Percentiles rank a stretch among this genome's conserved stretches.
Conservation (phyloP, 23 tunicate species). For the Botrylloides violaceus region DNA sequence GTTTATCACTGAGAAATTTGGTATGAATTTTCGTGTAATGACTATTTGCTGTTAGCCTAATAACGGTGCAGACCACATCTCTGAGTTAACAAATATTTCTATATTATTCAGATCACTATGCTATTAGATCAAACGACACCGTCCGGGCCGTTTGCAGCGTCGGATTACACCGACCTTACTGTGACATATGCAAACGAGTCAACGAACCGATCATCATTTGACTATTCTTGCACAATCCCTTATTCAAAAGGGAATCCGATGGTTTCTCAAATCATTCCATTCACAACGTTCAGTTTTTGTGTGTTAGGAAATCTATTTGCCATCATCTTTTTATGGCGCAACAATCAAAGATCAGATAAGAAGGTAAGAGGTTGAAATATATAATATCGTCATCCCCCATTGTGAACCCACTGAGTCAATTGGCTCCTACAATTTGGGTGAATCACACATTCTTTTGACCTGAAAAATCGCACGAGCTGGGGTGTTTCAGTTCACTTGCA, state of each 20-base stretch:
- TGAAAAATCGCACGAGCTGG: too few species aligned
- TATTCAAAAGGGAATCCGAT: constrained; percentile 21
- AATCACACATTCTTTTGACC: too few species aligned
- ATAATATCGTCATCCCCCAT: too few species aligned
- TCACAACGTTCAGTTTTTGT: constrained; percentile 15
- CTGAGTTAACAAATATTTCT: too few species aligned
- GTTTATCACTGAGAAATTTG: too few species aligned
- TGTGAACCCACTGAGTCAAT: too few species aligned
- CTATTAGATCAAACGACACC: not conserved
- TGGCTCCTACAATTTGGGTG: too few species aligned
- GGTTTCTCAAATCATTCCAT: constrained; percentile 1
- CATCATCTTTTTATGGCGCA: constrained; percentile 51
- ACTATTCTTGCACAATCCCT: not conserved
- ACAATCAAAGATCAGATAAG: constrained; percentile 41
- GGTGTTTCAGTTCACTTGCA: too few species aligned
- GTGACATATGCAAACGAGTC: not conserved
- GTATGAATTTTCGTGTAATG: too few species aligned
- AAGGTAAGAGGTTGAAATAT: too few species aligned
- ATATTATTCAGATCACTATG: not conserved
- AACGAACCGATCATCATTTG: not conserved
- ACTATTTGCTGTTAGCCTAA: not conserved
- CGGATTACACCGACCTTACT: not conserved
- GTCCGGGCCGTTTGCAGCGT: not conserved
- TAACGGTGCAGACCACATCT: not conserved
- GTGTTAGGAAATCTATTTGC: constrained; percentile 50